These are phyloP conservation scores for Centruroides vittatus DNA, from an alignment of 1,140 invertebrate genomes.

Conservation along the genomic window DNA sequence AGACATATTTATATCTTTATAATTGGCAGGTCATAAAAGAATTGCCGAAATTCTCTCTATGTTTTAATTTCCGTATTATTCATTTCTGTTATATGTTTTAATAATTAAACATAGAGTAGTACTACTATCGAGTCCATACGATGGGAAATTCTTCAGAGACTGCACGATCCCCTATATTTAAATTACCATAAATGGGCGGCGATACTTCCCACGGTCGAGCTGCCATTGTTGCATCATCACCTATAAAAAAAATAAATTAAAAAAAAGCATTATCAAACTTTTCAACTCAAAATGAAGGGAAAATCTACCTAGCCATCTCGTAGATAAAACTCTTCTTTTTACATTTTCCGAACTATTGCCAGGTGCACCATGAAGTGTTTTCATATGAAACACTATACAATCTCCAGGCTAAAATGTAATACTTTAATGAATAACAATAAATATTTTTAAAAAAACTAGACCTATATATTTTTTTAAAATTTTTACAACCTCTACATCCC, in stretches of 20 bases:
- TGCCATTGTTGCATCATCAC: slow-evolving; percentile 17
- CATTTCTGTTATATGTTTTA: too few relatives aligned
- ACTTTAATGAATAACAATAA: not conserved
- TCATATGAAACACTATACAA: slow-evolving; percentile 24
- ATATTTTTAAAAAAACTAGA: not conserved
- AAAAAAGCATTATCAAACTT: not conserved
- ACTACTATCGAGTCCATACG: slow-evolving; percentile 4
- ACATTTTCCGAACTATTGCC: slow-evolving; percentile 14
- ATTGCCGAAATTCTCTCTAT: too few relatives aligned
- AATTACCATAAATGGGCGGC: slow-evolving; percentile 14
- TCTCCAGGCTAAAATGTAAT: slow-evolving; percentile 18
- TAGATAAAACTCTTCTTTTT: slow-evolving; percentile 19
- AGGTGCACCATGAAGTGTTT: slow-evolving; percentile 20
- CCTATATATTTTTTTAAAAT: not conserved
- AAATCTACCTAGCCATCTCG: slow-evolving; percentile 21
- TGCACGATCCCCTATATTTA: slow-evolving; percentile 13
- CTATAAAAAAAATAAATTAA: not conserved
- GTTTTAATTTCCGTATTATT: too few relatives aligned
- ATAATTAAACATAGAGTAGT: too few relatives aligned
- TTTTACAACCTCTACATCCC: slow-evolving; percentile 18
- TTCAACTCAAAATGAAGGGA: not conserved
- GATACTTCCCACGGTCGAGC: slow-evolving; percentile 18
- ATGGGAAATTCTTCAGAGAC: slow-evolving; percentile 16
- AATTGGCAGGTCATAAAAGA: too few relatives aligned
- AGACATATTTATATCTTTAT: too few relatives aligned